phyloP scores from a whole-genome alignment of 2,888 invertebrate genomes.

The Stegophylla sp. region DNA sequence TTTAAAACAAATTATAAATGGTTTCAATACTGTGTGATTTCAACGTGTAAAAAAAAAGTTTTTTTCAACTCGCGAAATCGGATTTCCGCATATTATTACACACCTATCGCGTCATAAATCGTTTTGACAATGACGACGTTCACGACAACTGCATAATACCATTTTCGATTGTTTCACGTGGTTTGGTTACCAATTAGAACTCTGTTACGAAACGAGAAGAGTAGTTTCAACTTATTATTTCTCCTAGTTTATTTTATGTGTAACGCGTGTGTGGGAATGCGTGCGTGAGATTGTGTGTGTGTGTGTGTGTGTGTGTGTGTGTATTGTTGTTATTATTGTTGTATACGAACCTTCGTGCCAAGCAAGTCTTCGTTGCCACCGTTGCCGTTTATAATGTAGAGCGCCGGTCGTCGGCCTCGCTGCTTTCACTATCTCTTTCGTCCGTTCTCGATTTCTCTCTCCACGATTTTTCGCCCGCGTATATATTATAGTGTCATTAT shows the following conservation, averaged over 20 bases:
- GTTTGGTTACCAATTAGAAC: slow-evolving; percentile 13
- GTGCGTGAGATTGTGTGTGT: background rate
- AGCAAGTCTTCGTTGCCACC: background rate
- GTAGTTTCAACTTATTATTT: background rate
- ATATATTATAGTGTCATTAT: too few relatives aligned
- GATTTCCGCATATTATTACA: too few relatives aligned
- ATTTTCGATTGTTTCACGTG: slow-evolving; percentile 1
- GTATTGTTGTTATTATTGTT: background rate
- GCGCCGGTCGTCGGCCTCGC: slow-evolving; percentile 55
- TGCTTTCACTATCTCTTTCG: slow-evolving; percentile 45
- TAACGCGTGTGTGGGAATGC: background rate
- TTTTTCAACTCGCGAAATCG: too few relatives aligned
- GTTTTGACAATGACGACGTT: too few relatives aligned
- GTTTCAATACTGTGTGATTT: too few relatives aligned
- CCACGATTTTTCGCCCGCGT: background rate
- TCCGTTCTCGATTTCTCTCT: slow-evolving; percentile 35
- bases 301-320: background rate
- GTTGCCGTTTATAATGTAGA: slow-evolving; percentile 26
- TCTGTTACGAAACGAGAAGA: background rate
- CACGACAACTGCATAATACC: too few relatives aligned
- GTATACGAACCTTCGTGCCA: background rate
- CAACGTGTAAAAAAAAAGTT: too few relatives aligned
- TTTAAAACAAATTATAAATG: too few relatives aligned
- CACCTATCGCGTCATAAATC: too few relatives aligned
- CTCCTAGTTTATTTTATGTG: background rate